Evolutionary conservation across 2,888 invertebrate species (phyloP), one percentile per base, ranked within the genome.

Genomic region (Flexamia atlantica): DNA sequence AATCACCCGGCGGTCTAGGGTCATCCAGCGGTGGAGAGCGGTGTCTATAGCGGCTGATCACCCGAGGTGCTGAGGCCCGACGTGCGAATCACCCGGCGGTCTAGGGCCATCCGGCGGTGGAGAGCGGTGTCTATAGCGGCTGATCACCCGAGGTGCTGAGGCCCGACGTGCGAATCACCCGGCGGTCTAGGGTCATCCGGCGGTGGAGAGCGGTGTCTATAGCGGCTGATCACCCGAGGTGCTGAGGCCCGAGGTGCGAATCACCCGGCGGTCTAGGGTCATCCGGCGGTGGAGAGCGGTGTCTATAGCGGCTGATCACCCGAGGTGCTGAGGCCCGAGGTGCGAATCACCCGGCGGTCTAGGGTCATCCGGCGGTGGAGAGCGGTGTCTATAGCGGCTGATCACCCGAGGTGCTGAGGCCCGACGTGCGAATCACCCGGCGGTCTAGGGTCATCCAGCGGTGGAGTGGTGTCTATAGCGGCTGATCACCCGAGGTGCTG

Each of bases 281-380:
- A 64, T 28, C 14, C 30, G 23, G 57, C 20, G 23, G 20, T 53
- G 53, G 57, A 20, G 20, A 1, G 28, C 20, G 40, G 70, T 40
- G 70, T 70, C 36, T 70, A 70, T 70, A 70, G 70, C 40, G 14
- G 70, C 40, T 70, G 70, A 70, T 70, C 70, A 70, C 68, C 68
- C 12, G 9, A 64, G 70, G 70, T 40, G 36, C 36, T 70, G 70
- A 17, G 17, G 40, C 12, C 40, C 12, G 12, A 5, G 12, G 40
- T 40, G 40, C 40, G 12, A 40, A 40, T 46, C 46, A 14, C 14
- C 14, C 12, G 14, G 46, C 46, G 46, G 14, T 46, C 46, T 7
- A 57, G 20, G 23, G 25, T 25, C 20, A 57, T 57, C 23, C 7
- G 25, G 23, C 20, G 23, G 20, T 53, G 53, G 57, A 20, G 3